These are phyloP conservation scores for Monochamus saltuarius DNA, from an alignment of 1,140 invertebrate genomes.

Conservation along the genomic window DNA sequence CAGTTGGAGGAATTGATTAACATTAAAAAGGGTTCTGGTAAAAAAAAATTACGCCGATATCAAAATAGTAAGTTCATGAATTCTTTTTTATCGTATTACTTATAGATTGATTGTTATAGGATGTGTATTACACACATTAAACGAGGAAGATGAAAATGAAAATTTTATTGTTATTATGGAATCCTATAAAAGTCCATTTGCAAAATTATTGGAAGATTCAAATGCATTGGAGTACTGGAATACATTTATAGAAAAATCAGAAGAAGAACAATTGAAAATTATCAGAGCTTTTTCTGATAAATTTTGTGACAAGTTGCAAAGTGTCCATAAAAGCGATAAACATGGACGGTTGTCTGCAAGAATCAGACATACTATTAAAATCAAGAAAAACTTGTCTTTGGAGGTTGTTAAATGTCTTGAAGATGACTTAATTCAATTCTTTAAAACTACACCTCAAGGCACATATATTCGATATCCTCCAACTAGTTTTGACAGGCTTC, in stretches of 20 bases:
- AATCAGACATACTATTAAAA: slow-evolving; percentile 37
- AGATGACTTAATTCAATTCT: slow-evolving; percentile 40
- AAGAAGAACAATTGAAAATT: slow-evolving; percentile 39
- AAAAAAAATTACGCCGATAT: slow-evolving; percentile 77
- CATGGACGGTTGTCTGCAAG: slow-evolving; percentile 35
- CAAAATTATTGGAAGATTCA: slow-evolving; percentile 34
- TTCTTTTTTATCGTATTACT: slow-evolving; percentile 7
- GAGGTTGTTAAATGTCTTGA: slow-evolving; percentile 36
- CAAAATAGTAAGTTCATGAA: slow-evolving; percentile 65
- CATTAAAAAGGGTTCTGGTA: slow-evolving; percentile 75
- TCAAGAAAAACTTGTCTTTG: slow-evolving; percentile 35
- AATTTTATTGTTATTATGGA: slow-evolving; percentile 33
- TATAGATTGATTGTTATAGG: slow-evolving; percentile 27
- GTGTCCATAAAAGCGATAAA: slow-evolving; percentile 7
- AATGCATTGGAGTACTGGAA: slow-evolving; percentile 42
- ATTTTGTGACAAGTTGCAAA: slow-evolving; percentile 13
- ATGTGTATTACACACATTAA: slow-evolving; percentile 35
- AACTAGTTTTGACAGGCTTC: slow-evolving; percentile 43
- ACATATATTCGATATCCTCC: slow-evolving; percentile 34
- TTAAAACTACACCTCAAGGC: slow-evolving; percentile 32
- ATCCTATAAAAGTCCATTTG: slow-evolving; percentile 38
- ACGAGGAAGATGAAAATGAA: slow-evolving; percentile 37
- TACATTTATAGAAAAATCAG: slow-evolving; percentile 38
- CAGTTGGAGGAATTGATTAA: slow-evolving; percentile 68
- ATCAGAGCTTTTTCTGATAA: slow-evolving; percentile 31